These are phyloP conservation scores for Pelobates fuscus DNA, from an alignment of 2,113 vertebrate species.

Conservation along the genomic window DNA sequence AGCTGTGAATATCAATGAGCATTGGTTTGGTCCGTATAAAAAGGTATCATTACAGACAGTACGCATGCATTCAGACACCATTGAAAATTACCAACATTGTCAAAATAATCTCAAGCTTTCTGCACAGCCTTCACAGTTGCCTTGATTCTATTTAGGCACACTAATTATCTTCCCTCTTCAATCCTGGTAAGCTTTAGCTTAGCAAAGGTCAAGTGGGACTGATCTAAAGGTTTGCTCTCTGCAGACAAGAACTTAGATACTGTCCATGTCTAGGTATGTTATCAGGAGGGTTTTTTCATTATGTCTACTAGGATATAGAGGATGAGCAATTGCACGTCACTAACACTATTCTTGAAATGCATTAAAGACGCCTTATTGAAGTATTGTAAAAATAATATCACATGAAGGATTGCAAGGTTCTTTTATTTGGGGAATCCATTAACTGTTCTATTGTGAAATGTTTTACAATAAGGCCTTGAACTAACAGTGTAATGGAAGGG, in stretches of 20 bases:
- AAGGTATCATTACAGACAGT: too few species aligned
- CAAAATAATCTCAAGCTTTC: background rate
- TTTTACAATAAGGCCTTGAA: too few species aligned
- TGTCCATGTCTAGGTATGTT: constrained; percentile 8
- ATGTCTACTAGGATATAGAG: constrained; percentile 25
- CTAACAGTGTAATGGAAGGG: too few species aligned
- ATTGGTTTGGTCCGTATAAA: too few species aligned
- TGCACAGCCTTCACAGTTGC: constrained; percentile 6
- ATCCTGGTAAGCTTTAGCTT: constrained; percentile 27
- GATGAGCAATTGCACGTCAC: constrained; percentile 23
- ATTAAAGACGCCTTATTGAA: background rate
- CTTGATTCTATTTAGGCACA: constrained; percentile 32
- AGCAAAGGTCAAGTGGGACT: constrained; percentile 40
- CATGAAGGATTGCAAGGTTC: background rate
- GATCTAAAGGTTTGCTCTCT: constrained; percentile 21
- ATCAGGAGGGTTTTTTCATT: constrained; percentile 22
- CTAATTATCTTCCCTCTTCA: constrained; percentile 32
- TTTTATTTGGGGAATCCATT: background rate
- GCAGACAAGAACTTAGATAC: constrained; percentile 4
- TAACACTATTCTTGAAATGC: constrained; percentile 17
- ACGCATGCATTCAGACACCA: too few species aligned
- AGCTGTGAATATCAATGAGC: too few species aligned
- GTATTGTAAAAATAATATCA: too few species aligned
- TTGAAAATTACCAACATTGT: too few species aligned
- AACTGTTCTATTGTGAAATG: too few species aligned